A percentile compares a stretch with the other conserved stretches of the same genome.
phyloP scores from a whole-genome alignment of 2,888 invertebrate genomes.

The Nezara viridula region DNA sequence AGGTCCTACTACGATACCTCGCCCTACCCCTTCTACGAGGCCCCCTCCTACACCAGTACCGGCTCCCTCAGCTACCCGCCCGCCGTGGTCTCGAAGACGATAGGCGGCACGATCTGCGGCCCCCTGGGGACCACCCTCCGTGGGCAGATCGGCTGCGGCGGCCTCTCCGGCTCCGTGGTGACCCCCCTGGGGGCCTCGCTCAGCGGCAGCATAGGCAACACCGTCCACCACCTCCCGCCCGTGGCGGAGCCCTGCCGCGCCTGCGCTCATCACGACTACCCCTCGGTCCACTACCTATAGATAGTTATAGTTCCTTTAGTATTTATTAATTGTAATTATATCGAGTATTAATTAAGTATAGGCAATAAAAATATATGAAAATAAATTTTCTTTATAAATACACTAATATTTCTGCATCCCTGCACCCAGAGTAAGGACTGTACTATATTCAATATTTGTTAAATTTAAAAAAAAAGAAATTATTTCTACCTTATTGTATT shows the following conservation, averaged over 20 bases:
- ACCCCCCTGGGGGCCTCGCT: not conserved
- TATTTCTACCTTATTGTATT: no score
- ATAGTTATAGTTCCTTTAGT: not conserved
- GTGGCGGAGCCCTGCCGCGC: not conserved
- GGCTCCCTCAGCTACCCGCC: not conserved
- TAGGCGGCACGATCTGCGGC: slow-evolving; percentile 49
- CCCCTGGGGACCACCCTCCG: slow-evolving; percentile 19
- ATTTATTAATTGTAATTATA: not conserved
- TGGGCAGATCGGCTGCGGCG: slow-evolving; percentile 53
- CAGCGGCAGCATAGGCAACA: slow-evolving; percentile 2
- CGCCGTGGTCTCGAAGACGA: not conserved
- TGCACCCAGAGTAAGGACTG: not conserved
- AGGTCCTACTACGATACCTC: not conserved
- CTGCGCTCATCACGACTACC: not conserved
- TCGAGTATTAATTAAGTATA: not conserved
- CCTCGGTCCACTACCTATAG: not conserved
- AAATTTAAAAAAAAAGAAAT: no score
- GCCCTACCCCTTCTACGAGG: not conserved
- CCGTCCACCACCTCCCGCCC: not conserved
- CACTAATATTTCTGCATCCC: not conserved
- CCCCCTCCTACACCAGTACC: not conserved
- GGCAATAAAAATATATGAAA: not conserved
- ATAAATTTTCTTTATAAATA: not conserved
- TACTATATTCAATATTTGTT: no score
- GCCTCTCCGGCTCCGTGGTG: slow-evolving; percentile 22